A percentile compares a stretch with the other conserved stretches of the same genome.
Evolutionary conservation across 2,888 invertebrate genomes (phyloP).

Genomic region (Resseliella maxima): DNA sequence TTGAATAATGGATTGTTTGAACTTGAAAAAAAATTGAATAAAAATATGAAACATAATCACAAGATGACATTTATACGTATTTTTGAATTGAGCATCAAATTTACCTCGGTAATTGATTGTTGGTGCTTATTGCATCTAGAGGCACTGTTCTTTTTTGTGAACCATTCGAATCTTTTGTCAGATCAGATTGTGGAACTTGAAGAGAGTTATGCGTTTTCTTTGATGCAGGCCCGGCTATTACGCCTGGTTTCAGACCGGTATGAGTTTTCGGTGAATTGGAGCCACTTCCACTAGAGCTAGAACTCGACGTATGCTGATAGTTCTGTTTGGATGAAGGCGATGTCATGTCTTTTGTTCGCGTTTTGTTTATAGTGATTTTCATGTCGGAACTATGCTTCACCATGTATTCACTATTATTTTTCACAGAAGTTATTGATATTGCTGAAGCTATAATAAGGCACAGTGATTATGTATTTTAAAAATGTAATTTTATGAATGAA

Average conservation of each 20-base stretch:
- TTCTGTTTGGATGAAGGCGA: constrained; percentile 65
- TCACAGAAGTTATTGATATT: constrained; percentile 65
- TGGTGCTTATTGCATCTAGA: not conserved
- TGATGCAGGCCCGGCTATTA: constrained; percentile 87
- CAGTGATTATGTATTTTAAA: too few species aligned
- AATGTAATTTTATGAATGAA: too few species aligned
- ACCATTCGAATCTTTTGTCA: constrained; percentile 31
- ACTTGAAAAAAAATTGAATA: too few species aligned
- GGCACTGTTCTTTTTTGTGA: constrained; percentile 2
- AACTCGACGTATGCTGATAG: constrained; percentile 67
- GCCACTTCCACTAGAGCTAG: constrained; percentile 65
- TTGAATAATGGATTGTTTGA: not conserved
- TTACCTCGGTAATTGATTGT: constrained; percentile 22
- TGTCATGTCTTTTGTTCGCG: constrained; percentile 78
- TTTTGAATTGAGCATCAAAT: not conserved
- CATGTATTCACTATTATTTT: constrained; percentile 86
- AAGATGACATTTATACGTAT: too few species aligned
- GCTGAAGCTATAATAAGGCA: constrained; percentile 56
- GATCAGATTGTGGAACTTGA: constrained; percentile 50
- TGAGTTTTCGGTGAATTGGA: constrained; percentile 82
- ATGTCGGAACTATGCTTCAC: constrained; percentile 87
- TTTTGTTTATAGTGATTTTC: constrained; percentile 92
- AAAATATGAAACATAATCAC: too few species aligned
- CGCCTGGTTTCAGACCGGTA: constrained; percentile 86
- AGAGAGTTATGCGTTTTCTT: constrained; percentile 66